These are phyloP conservation scores for Epinephelus fuscoguttatus DNA, from an alignment of 2,113 vertebrate genomes.

Conservation along the genomic window DNA sequence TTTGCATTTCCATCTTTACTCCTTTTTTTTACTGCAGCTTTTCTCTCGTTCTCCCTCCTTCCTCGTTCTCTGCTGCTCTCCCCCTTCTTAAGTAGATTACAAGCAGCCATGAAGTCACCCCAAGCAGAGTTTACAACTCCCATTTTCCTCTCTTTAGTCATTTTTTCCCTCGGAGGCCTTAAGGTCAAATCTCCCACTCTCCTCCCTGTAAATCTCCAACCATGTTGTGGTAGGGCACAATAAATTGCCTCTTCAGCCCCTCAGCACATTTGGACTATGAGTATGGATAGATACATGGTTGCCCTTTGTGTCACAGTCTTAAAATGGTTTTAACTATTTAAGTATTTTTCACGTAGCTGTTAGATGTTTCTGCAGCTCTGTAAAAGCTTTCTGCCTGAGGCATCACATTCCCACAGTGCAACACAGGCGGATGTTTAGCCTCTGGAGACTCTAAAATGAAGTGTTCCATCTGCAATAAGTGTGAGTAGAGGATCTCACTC, in stretches of 20 bases:
- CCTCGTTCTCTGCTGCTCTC: constrained; percentile 1
- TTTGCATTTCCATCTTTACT: neutral
- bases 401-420: constrained; percentile 45
- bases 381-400: constrained; percentile 36
- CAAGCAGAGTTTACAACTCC: constrained; percentile 47
- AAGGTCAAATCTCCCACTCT: constrained; percentile 59
- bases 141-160: constrained; percentile 57
- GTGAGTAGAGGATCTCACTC: neutral
- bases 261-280: constrained; percentile 9
- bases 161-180: constrained; percentile 41
- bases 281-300: constrained; percentile 6
- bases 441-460: constrained; percentile 30
- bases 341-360: constrained; percentile 34
- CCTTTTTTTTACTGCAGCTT: neutral
- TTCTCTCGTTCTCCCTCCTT: neutral
- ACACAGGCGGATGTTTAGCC: constrained; percentile 40
- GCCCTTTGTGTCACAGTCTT: constrained; percentile 34
- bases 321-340: constrained; percentile 13
- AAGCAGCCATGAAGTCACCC: constrained; percentile 45
- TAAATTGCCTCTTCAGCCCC: constrained; percentile 40
- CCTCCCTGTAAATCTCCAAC: constrained; percentile 42
- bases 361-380: constrained; percentile 42
- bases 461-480: neutral
- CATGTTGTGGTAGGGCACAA: neutral
- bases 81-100: constrained; percentile 39